Percentiles rank a stretch among this genome's conserved stretches.
Conservation (phyloP, 1,140 invertebrate species). For the Medauroidea extradentata region DNA sequence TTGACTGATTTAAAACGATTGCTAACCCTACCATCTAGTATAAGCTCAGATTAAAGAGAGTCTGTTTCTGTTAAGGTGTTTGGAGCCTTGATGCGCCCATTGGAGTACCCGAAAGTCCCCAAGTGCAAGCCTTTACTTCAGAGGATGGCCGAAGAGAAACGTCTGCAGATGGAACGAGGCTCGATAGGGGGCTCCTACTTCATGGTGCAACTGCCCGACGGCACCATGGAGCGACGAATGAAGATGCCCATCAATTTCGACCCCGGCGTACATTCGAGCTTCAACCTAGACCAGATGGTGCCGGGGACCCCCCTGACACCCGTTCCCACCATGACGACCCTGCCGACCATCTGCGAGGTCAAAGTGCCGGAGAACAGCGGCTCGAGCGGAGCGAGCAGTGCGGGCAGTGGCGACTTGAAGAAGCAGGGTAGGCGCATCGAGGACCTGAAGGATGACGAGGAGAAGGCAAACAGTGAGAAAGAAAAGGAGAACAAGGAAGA, state of each 20-base stretch:
- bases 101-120: constrained; percentile 68
- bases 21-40: not conserved
- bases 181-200: constrained; percentile 86
- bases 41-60: not conserved
- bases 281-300: constrained; percentile 77
- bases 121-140: constrained; percentile 70
- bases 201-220: constrained; percentile 84
- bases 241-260: constrained; percentile 81
- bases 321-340: constrained; percentile 58
- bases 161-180: constrained; percentile 80
- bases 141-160: constrained; percentile 86
- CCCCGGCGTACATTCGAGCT: constrained; percentile 88
- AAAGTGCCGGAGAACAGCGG: constrained; percentile 63
- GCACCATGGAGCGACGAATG: constrained; percentile 79
- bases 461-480: constrained; percentile 20
- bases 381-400: constrained; percentile 48
- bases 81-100: constrained; percentile 89
- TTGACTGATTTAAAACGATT: not conserved
- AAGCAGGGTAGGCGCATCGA: constrained; percentile 14
- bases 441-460: constrained; percentile 19
- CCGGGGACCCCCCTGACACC: constrained; percentile 61
- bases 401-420: constrained; percentile 39
- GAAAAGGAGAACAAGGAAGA: constrained; percentile 23
- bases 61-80: constrained; percentile 57
- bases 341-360: constrained; percentile 80